phyloP scores from a whole-genome alignment of 2,797 vertebrate species.

The Sebastes glaucus region DNA sequence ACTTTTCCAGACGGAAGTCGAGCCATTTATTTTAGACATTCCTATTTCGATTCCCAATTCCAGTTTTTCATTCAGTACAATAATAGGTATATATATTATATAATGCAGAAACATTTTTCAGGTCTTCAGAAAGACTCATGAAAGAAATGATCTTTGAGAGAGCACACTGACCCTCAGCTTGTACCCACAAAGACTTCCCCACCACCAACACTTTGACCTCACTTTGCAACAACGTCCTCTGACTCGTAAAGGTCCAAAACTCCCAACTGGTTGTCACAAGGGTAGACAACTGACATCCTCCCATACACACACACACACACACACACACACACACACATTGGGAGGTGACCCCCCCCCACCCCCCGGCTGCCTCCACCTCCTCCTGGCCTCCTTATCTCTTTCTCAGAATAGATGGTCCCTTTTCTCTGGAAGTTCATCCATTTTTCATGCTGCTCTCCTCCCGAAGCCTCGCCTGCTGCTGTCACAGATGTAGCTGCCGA shows the following conservation, averaged over 20 bases:
- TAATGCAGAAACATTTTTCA: neutral
- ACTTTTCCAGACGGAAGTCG: too few relatives aligned
- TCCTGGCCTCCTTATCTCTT: slow-evolving; percentile 53
- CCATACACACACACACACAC: neutral
- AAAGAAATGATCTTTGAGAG: neutral
- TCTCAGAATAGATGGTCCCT: slow-evolving; percentile 61
- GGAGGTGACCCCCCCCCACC: neutral
- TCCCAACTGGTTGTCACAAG: neutral
- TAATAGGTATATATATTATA: neutral
- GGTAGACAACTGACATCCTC: neutral
- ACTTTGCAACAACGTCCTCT: slow-evolving; percentile 7
- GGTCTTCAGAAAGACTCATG: neutral
- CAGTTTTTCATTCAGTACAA: neutral
- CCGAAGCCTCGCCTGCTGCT: slow-evolving; percentile 23
- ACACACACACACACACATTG: neutral
- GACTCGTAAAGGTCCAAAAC: neutral
- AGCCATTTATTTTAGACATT: too few relatives aligned
- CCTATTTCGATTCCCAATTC: neutral
- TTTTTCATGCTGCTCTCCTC: slow-evolving; percentile 69
- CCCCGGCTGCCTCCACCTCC: neutral
- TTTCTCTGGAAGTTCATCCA: slow-evolving; percentile 55
- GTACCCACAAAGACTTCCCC: neutral
- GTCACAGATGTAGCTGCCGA: slow-evolving; percentile 44
- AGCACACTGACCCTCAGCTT: neutral
- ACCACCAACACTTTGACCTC: slow-evolving; percentile 2